Evolutionary conservation across 1,140 invertebrate genomes (phyloP).

Genomic region (Triops longicaudatus): DNA sequence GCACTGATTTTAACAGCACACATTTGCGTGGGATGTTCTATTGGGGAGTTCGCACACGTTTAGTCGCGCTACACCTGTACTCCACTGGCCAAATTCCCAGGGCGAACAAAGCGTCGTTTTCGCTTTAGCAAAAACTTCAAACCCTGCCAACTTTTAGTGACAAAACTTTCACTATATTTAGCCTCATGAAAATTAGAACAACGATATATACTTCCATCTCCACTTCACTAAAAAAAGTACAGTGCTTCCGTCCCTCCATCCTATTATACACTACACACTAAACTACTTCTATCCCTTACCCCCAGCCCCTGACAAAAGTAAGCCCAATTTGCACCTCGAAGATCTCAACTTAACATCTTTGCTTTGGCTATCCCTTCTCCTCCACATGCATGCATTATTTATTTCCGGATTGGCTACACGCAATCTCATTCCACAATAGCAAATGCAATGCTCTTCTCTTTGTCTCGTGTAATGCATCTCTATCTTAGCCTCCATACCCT

Average conservation of each 20-base stretch:
- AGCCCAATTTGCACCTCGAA: background rate
- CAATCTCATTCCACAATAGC: background rate
- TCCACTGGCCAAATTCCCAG: background rate
- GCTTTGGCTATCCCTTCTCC: background rate
- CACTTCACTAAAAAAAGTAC: too few species aligned
- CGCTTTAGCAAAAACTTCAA: background rate
- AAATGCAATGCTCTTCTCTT: background rate
- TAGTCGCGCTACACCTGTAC: constrained; percentile 1
- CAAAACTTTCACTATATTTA: background rate
- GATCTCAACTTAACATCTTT: background rate
- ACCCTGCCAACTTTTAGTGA: background rate
- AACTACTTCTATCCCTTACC: background rate
- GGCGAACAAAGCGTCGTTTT: constrained; percentile 2
- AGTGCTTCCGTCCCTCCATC: too few species aligned
- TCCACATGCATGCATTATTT: background rate
- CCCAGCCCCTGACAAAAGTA: background rate
- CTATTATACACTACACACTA: too few species aligned
- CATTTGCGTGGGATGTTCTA: background rate
- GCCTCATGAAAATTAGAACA: background rate
- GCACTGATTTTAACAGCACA: background rate
- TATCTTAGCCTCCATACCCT: background rate
- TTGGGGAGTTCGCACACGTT: constrained; percentile 7
- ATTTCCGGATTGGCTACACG: background rate
- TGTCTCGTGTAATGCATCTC: background rate
- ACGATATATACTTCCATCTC: background rate